Evolutionary conservation across 2,888 invertebrate species (phyloP), one percentile per base, ranked within the genome.

Genomic region (Caenorhabditis doughertyi): DNA sequence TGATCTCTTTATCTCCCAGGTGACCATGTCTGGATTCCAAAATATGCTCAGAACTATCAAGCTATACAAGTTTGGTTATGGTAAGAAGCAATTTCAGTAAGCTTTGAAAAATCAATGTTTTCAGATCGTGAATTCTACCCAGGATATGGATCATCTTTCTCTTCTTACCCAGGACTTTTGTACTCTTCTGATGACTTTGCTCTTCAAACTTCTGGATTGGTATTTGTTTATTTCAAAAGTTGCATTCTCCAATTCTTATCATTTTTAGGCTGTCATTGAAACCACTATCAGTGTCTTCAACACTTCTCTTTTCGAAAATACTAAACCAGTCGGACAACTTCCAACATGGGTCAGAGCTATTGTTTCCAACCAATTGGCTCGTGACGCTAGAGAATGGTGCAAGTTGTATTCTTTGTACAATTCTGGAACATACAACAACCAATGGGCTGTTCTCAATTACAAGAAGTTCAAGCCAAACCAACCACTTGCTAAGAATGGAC

Each of bases 371-470:
- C 94, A 95, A 83, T 93, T 97, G 65, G 95, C 96, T 0, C 93
- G 93, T 8, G 94, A 94, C 89, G 95, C 95, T 0, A 93, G 94
- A 73, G 93, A 94, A 4, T 97, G 97, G 97, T 94, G 95, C 0
- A 93, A 94, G 51, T 92, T 94, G 1, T 94, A 96, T 89, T 93
- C 94, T 0, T 93, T 93, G 8, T 95, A 94, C 92, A 95, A 96
- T 93, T 95, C 95, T 39, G 95, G 95, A 18, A 96, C 96, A 53
- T 94, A 95, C 79, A 95, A 95, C 92, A 96, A 96, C 91, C 96
- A 97, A 92, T 97, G 96, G 96, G 85, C 96, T 88, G 93, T 95
- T 5, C 94, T 96, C 0, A 95, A 96, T 92, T 95, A 95, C 90
- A 94, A 94, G 64, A 93, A 93, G 88, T 95, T 95, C 92, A 92